These are phyloP conservation scores for Dyspetes luteomarginatus DNA, from an alignment of 2,888 invertebrate genomes.

Conservation along the genomic window DNA sequence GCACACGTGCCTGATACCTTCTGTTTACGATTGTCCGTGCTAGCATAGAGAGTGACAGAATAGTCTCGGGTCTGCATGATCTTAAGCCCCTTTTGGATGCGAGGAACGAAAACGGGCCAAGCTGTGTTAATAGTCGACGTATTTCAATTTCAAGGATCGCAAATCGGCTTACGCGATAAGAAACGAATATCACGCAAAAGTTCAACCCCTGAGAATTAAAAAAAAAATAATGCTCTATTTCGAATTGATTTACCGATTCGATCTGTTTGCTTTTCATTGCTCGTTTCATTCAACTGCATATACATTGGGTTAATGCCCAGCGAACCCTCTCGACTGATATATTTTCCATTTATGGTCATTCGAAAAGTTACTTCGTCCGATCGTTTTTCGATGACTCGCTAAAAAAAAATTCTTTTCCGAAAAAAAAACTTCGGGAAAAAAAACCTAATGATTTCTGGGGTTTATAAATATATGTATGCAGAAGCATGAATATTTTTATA, in stretches of 20 bases:
- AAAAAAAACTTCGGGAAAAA: too few species aligned
- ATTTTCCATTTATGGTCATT: conserved; percentile 35
- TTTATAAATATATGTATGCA: background rate
- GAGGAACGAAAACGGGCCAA: too few species aligned
- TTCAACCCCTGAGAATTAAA: too few species aligned
- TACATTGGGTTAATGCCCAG: conserved; percentile 1
- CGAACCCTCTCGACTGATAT: conserved; percentile 17
- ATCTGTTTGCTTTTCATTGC: conserved; percentile 40
- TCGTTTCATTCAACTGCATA: background rate
- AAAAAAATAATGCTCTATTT: too few species aligned
- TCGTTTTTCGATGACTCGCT: background rate
- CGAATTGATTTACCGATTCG: conserved; percentile 23
- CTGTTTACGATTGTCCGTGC: too few species aligned
- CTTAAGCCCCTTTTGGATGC: too few species aligned
- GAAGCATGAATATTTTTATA: background rate
- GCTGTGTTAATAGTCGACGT: too few species aligned
- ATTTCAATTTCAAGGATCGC: too few species aligned
- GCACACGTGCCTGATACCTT: background rate
- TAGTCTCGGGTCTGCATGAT: too few species aligned
- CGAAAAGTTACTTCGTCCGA: background rate
- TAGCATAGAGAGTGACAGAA: too few species aligned
- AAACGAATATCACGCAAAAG: too few species aligned
- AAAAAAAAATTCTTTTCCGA: background rate
- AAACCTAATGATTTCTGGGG: background rate
- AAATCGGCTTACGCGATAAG: too few species aligned